Evolutionary conservation across 2,888 invertebrate species (phyloP).

Genomic region (Rhogogaster chlorosoma): DNA sequence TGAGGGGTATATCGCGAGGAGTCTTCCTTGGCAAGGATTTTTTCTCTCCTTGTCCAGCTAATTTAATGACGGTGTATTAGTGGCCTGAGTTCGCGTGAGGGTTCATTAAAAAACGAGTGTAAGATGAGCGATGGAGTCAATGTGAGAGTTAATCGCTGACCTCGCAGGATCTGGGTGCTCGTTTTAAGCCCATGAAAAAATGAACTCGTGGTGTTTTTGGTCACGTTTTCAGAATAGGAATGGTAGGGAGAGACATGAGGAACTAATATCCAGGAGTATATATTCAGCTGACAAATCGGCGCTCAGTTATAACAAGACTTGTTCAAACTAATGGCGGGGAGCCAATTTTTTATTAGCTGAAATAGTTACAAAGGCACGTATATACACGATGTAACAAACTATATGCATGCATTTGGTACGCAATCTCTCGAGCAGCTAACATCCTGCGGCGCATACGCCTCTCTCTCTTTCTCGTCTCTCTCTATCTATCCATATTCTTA

Average conservation of each 20-base stretch:
- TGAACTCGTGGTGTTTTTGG: not conserved
- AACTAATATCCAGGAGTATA: not conserved
- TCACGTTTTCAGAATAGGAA: not conserved
- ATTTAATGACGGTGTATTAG: not conserved
- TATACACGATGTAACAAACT: not conserved
- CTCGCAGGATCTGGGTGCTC: not conserved
- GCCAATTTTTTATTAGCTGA: not conserved
- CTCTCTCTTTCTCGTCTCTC: not conserved
- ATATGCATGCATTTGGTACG: not conserved
- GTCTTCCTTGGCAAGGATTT: not conserved
- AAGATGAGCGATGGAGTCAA: not conserved
- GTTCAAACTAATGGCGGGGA: not conserved
- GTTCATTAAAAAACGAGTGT: not conserved
- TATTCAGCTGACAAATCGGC: not conserved
- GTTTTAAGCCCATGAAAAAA: not conserved
- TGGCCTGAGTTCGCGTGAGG: not conserved
- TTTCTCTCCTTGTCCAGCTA: not conserved
- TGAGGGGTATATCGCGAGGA: not conserved
- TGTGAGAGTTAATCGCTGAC: not conserved
- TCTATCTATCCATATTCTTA: slow-evolving; percentile 9
- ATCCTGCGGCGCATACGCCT: not conserved
- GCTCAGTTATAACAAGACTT: not conserved
- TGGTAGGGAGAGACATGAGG: not conserved
- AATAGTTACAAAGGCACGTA: not conserved
- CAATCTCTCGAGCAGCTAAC: slow-evolving; percentile 2